Conservation (phyloP, 2,113 vertebrate species). For the Hydrochoerus hydrochaeris region DNA sequence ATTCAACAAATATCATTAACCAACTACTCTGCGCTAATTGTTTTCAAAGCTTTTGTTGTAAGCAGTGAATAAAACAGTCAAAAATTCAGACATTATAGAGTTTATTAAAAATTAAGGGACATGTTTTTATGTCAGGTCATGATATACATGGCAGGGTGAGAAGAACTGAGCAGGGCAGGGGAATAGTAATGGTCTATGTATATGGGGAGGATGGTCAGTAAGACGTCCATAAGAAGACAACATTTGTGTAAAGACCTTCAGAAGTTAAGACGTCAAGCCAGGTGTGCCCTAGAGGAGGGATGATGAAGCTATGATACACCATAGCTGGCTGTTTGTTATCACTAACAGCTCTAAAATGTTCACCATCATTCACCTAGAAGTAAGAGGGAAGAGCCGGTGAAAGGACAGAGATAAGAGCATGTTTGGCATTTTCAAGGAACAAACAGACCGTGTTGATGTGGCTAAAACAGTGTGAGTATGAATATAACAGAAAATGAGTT, state of each 20-base stretch:
- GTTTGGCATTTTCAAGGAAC: neutral
- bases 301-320: neutral
- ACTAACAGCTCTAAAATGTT: neutral
- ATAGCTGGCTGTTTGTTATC: neutral
- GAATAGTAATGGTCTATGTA: neutral
- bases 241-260: neutral
- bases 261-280: neutral
- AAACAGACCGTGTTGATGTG: neutral
- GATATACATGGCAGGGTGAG: neutral
- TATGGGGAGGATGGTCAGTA: neutral
- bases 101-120: neutral
- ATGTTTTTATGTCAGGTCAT: neutral
- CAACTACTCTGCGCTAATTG: neutral
- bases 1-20: neutral
- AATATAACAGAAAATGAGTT: neutral
- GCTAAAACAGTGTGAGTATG: neutral
- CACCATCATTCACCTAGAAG: neutral
- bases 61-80: neutral
- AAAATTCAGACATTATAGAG: neutral
- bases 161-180: neutral
- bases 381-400: neutral
- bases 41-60: neutral
- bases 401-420: neutral
- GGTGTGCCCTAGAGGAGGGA: neutral
- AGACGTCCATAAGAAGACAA: neutral